These are phyloP conservation scores for Tetramorium bicarinatum DNA, from an alignment of 2,888 invertebrate genomes.

Conservation along the genomic window DNA sequence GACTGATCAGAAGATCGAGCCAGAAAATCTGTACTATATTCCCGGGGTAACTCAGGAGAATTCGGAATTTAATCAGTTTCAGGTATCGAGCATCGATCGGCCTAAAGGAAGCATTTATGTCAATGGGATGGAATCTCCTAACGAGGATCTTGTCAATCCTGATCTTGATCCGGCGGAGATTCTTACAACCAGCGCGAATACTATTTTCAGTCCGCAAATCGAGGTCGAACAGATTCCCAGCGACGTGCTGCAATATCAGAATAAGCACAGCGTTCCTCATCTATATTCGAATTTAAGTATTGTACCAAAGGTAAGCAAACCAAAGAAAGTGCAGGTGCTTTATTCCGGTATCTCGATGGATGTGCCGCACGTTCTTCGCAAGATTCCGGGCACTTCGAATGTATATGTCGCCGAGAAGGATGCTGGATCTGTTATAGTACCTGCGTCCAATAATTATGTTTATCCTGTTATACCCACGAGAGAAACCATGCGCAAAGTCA, in stretches of 20 bases:
- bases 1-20: constrained; percentile 14
- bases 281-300: constrained; percentile 17
- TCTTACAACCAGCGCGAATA: constrained; percentile 22
- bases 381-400: constrained; percentile 29
- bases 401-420: constrained; percentile 26
- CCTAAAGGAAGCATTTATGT: not conserved
- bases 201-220: not conserved
- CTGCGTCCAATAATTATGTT: constrained; percentile 3
- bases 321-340: constrained; percentile 16
- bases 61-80: constrained; percentile 17
- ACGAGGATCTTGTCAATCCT: not conserved
- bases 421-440: not conserved
- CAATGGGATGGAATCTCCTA: not conserved
- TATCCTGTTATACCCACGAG: not conserved
- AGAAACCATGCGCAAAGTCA: constrained; percentile 18
- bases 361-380: constrained; percentile 34
- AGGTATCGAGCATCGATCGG: constrained; percentile 22
- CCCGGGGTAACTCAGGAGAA: not conserved
- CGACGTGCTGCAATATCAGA: not conserved
- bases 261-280: not conserved
- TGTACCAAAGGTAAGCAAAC: not conserved
- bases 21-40: constrained; percentile 9
- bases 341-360: constrained; percentile 18
- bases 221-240: constrained; percentile 8
- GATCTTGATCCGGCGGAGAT: not conserved